Evolutionary conservation across 2,113 vertebrate genomes (phyloP).

Genomic region (Pterocles orientalis): DNA sequence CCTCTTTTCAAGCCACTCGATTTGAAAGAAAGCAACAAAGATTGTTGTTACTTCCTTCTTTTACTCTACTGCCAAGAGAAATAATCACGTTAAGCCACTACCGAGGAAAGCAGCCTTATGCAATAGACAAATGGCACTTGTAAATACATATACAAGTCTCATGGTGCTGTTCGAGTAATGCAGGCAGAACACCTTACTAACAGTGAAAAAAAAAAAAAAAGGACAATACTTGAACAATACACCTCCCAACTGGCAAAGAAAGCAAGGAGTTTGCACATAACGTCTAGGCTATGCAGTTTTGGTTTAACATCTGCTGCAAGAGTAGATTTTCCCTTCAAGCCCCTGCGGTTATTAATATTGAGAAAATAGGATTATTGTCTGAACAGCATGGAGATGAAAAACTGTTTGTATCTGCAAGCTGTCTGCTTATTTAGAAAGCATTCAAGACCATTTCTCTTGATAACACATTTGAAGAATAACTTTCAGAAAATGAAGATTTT

Average conservation of each 20-base stretch:
- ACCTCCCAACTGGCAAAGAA: background rate
- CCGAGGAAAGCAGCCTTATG: background rate
- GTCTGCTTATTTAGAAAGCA: background rate
- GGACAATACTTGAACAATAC: background rate
- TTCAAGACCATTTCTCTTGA: background rate
- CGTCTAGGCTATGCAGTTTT: background rate
- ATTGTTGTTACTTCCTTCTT: background rate
- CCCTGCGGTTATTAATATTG: slow-evolving; percentile 29
- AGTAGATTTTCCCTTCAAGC: background rate
- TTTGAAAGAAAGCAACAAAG: background rate
- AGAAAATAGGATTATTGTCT: slow-evolving; percentile 41
- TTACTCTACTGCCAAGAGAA: background rate
- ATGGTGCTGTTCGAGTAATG: background rate
- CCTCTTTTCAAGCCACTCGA: background rate
- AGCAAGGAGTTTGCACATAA: background rate
- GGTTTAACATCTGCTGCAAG: slow-evolving; percentile 12
- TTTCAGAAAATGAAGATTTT: background rate
- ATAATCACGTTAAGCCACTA: background rate
- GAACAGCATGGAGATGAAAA: background rate
- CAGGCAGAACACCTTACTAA: background rate
- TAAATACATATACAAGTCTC: background rate
- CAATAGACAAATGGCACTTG: background rate
- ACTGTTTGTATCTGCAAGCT: slow-evolving; percentile 9
- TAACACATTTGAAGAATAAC: background rate
- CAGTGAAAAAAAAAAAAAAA: accelerated